phyloP scores from a whole-genome alignment of 2,113 vertebrate genomes.

The Anas platyrhynchos region DNA sequence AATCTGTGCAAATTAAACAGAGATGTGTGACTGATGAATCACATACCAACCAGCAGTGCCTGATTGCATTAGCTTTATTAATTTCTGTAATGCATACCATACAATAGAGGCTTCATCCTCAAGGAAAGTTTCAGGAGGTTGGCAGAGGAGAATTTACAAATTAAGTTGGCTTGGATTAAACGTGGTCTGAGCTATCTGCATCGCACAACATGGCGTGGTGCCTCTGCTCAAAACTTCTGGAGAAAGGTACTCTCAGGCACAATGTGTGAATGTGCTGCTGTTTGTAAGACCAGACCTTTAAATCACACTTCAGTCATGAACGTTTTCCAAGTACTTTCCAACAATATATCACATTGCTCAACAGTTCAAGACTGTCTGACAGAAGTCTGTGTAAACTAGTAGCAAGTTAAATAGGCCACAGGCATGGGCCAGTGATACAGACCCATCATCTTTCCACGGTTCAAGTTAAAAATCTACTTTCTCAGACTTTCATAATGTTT shows the following conservation, averaged over 20 bases:
- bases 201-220: fast-evolving
- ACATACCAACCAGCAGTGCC: conserved; percentile 4
- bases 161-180: neutral
- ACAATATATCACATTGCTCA: conserved; percentile 25
- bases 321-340: conserved; percentile 41
- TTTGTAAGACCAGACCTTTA: conserved; percentile 25
- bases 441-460: neutral
- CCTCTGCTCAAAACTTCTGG: neutral
- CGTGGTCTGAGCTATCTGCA: neutral
- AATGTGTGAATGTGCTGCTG: neutral
- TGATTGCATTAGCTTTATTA: conserved; percentile 47
- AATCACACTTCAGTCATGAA: conserved; percentile 22
- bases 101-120: neutral
- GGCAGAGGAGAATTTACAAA: neutral
- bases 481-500: neutral
- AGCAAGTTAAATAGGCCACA: neutral
- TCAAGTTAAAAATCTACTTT: neutral
- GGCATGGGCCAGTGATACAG: neutral
- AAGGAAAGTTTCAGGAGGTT: neutral
- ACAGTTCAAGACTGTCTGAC: neutral
- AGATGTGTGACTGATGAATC: conserved; percentile 63
- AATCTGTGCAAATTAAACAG: conserved; percentile 25
- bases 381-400: neutral
- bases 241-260: neutral
- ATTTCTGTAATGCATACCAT: neutral